Conservation (phyloP, 2,113 vertebrate species). For the Muntiacus reevesi region DNA sequence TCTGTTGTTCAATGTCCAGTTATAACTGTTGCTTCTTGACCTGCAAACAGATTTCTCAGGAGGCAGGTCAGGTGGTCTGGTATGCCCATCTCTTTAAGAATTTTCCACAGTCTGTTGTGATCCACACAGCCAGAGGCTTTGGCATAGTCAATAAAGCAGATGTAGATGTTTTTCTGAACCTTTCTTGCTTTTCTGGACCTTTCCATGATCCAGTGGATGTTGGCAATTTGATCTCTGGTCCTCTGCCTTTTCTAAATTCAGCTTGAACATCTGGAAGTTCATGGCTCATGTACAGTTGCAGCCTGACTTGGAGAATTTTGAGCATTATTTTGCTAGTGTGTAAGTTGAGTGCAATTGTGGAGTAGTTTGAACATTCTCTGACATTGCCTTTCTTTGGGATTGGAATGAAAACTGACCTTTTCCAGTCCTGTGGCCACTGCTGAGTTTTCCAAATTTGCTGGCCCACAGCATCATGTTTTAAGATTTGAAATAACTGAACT, state of each 20-base stretch:
- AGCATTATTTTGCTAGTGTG: neutral
- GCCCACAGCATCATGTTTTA: neutral
- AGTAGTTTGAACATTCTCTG: neutral
- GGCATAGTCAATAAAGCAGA: rapidly evolving
- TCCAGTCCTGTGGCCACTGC: neutral
- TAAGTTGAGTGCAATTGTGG: neutral
- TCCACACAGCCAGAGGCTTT: neutral
- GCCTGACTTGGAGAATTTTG: neutral
- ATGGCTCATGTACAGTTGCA: rapidly evolving
- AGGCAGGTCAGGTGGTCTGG: neutral
- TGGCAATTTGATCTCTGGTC: neutral
- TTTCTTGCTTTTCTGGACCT: neutral
- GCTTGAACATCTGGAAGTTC: neutral
- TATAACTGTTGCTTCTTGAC: neutral
- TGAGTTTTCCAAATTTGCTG: neutral
- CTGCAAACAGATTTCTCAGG: neutral
- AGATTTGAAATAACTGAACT: neutral
- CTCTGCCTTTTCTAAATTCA: neutral
- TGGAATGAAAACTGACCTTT: neutral
- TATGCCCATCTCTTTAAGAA: neutral
- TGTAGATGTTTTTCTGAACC: neutral
- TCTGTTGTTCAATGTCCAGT: neutral
- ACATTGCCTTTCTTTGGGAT: neutral
- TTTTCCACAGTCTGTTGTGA: neutral
- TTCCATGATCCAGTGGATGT: neutral